phyloP scores from a whole-genome alignment of 2,113 vertebrate genomes.

The Osmerus mordax region DNA sequence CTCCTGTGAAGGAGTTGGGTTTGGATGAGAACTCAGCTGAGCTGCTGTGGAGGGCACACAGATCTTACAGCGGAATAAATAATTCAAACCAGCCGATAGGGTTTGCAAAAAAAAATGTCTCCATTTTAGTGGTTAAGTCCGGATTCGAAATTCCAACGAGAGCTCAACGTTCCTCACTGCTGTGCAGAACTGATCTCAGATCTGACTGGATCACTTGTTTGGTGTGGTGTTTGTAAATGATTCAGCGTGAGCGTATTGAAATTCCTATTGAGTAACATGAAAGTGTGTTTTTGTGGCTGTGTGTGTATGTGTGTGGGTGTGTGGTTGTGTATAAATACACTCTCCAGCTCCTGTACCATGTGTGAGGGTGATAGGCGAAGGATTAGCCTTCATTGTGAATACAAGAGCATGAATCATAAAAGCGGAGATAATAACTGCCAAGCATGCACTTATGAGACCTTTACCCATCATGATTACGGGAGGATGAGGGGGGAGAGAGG shows the following conservation, averaged over 20 bases:
- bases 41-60: slow-evolving; percentile 16
- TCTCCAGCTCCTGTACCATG: background rate
- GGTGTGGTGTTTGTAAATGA: slow-evolving; percentile 20
- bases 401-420: slow-evolving; percentile 12
- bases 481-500: background rate
- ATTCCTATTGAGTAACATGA: background rate
- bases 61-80: slow-evolving; percentile 46
- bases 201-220: slow-evolving; percentile 9
- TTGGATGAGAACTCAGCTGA: slow-evolving; percentile 43
- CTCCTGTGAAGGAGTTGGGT: background rate
- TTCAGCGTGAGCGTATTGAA: slow-evolving; percentile 23
- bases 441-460: background rate
- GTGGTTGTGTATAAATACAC: background rate
- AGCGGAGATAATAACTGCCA: slow-evolving; percentile 3
- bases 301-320: background rate
- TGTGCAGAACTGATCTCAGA: slow-evolving; percentile 22
- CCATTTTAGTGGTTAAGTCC: slow-evolving; percentile 39
- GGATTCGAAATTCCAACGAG: slow-evolving; percentile 10
- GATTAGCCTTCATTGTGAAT: background rate
- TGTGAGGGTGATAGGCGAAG: background rate
- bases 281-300: too few species aligned
- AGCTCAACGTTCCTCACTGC: slow-evolving; percentile 11
- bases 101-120: slow-evolving; percentile 37
- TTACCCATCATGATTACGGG: background rate
- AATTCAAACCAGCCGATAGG: slow-evolving; percentile 47